Percentiles rank a stretch among this genome's conserved stretches.
These are phyloP conservation scores for Sialis lutaria DNA, from an alignment of 2,888 invertebrate species.

Conservation along the genomic window DNA sequence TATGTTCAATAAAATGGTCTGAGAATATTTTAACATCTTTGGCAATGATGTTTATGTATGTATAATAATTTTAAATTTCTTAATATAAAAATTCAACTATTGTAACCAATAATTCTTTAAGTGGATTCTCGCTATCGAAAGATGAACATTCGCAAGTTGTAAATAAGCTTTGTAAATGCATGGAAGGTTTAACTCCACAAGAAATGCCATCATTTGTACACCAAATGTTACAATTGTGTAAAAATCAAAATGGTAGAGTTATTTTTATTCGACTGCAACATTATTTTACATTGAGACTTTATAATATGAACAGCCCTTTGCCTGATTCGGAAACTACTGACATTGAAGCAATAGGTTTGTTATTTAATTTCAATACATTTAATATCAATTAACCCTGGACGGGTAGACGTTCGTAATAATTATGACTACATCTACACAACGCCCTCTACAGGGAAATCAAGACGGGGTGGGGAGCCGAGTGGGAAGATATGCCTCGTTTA, in stretches of 20 bases:
- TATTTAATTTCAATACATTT: too few species aligned
- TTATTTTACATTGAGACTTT: conserved; percentile 21
- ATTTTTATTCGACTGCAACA: conserved; percentile 21
- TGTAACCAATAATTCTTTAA: conserved; percentile 17
- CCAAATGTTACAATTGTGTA: conserved; percentile 42
- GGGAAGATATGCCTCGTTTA: too few species aligned
- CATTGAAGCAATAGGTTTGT: background rate
- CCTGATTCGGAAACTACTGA: background rate
- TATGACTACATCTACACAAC: too few species aligned
- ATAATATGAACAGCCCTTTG: conserved; percentile 12
- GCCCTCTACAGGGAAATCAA: too few species aligned
- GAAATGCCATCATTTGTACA: conserved; percentile 48
- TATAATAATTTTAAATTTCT: conserved; percentile 9
- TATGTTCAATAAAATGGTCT: conserved; percentile 42
- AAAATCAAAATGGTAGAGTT: conserved; percentile 21
- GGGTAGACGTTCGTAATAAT: too few species aligned
- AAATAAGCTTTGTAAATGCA: conserved; percentile 38
- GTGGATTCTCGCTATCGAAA: conserved; percentile 38
- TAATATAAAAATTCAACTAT: conserved; percentile 4
- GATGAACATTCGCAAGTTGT: conserved; percentile 41
- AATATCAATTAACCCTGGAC: too few species aligned
- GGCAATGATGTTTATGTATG: conserved; percentile 49
- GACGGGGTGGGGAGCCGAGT: too few species aligned
- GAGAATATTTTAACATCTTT: conserved; percentile 40
- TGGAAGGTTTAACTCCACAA: conserved; percentile 37